Evolutionary conservation across 2,888 invertebrate species (phyloP), one percentile per base, ranked within the genome.

Genomic region (Dioctria linearis): DNA sequence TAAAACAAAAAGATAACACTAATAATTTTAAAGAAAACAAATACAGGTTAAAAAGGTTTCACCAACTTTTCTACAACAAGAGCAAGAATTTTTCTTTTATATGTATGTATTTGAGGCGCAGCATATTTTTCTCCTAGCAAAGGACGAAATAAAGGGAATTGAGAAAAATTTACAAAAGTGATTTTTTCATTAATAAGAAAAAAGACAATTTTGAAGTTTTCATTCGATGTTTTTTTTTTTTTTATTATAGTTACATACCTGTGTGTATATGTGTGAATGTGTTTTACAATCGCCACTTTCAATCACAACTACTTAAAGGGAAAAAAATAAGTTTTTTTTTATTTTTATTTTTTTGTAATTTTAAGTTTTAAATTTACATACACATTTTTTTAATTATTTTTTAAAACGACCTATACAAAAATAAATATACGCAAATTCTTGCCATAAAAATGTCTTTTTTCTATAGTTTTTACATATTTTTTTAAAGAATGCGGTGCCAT

Each of bases 241-340:
- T 63, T 25, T 25, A 1, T 25, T 25, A 25, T 25, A 25, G 25
- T 25, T 25, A 25, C 25, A 25, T 25, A 25, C 25, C 25, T 25
- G 25, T 25, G 25, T 25, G 25, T 25, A 2, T 25, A 63, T 13
- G 61, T 42, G 46, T 46, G 63, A 63, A 49, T 43, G n/a, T 46
- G 42, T 49, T 59, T 40, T 43, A 8, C 13, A 43, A 39, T 63
- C 43, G 40, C 73, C 73, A 57, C 73, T 76, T 76, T 76, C 76
- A 76, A 76, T 76, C 76, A 63, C 76, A 76, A 76, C 76, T 76
- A 76, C 76, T 76, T 76, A 63, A 63, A n/a, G 39, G 37, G 37
- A 4, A 61, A 61, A 3, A 25, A 25, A 57, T 73, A 59, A 42
- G 57, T 73, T 73, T 73, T 69, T 51, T 49, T 69, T 49, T 57